Percentiles rank a stretch among this genome's conserved stretches.
Evolutionary conservation across 2,113 vertebrate species (phyloP).

Genomic region (Bambusicola thoracicus): DNA sequence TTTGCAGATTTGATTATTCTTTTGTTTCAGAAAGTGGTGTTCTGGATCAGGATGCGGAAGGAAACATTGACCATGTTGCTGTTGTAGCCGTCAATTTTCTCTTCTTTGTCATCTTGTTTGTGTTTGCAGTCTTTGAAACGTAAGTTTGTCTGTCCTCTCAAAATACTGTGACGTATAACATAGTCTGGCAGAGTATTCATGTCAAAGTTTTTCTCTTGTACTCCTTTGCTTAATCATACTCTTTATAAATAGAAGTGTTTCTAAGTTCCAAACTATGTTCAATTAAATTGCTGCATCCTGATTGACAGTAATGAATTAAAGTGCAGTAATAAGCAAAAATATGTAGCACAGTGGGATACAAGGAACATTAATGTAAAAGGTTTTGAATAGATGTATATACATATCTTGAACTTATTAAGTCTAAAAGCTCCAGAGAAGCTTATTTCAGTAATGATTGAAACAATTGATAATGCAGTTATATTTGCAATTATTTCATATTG

Average conservation of each 20-base stretch:
- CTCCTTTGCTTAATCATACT: background rate
- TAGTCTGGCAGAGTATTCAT: background rate
- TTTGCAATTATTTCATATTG: no score
- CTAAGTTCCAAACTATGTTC: background rate
- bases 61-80: slow-evolving; percentile 84
- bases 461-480: background rate
- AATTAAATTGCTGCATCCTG: background rate
- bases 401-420: background rate
- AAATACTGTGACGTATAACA: background rate
- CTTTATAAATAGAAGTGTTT: background rate
- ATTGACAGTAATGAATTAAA: background rate
- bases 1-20: background rate
- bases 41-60: slow-evolving; percentile 67
- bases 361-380: background rate
- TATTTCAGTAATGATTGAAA: background rate
- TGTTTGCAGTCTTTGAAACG: slow-evolving; percentile 98
- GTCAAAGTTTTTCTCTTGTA: background rate
- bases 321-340: background rate
- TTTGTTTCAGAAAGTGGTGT: slow-evolving; percentile 74
- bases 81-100: slow-evolving; percentile 89
- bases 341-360: background rate
- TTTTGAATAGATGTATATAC: background rate
- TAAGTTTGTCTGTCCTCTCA: slow-evolving; percentile 74
- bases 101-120: slow-evolving; percentile 93
- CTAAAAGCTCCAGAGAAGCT: background rate